These are phyloP conservation scores for Julus scandinavius DNA, from an alignment of 2,888 invertebrate genomes.

Conservation along the genomic window DNA sequence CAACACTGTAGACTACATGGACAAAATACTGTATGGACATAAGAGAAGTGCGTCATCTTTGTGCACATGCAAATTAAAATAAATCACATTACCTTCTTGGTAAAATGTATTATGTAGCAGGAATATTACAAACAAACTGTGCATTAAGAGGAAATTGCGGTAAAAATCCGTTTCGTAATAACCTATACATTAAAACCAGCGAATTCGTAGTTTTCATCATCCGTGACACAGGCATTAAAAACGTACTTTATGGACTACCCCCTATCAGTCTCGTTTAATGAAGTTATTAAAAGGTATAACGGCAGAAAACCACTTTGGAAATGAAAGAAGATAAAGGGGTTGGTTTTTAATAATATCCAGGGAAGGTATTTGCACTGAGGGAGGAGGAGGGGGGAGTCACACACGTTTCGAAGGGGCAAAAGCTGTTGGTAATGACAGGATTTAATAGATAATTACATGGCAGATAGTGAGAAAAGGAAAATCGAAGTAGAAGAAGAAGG, in stretches of 20 bases:
- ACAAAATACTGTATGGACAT: no score
- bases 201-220: neutral
- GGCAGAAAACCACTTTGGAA: slow-evolving; percentile 37
- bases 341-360: slow-evolving; percentile 5
- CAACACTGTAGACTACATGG: no score
- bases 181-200: no score
- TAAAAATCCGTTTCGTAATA: no score
- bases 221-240: neutral
- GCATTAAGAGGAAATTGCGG: no score
- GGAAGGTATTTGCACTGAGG: slow-evolving; percentile 14
- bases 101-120: no score
- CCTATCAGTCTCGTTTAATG: neutral
- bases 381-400: neutral
- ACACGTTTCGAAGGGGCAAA: neutral
- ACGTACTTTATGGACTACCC: neutral
- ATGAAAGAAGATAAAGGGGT: slow-evolving; percentile 16
- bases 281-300: slow-evolving; percentile 49
- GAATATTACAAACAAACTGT: slow-evolving; percentile 6
- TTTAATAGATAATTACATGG: slow-evolving; percentile 48
- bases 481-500: neutral
- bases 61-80: no score
- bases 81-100: no score
- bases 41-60: no score
- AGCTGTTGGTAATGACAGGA: slow-evolving; percentile 33
- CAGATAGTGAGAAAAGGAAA: slow-evolving; percentile 40